phyloP scores from a whole-genome alignment of 2,888 invertebrate species.

The Pediacus dermestoides region DNA sequence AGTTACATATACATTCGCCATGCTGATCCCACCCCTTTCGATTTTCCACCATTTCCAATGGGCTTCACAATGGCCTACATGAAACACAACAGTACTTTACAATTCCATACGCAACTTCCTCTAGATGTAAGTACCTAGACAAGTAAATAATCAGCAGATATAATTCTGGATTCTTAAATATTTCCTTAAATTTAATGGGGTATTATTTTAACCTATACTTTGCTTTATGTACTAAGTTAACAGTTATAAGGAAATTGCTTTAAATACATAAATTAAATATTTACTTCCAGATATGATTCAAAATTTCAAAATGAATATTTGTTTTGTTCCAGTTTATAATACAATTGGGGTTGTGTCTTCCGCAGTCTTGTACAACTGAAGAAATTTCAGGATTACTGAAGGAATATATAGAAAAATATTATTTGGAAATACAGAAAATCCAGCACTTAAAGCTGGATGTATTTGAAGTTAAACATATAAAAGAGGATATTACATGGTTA shows the following conservation, averaged over 20 bases:
- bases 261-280: no score
- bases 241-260: no score
- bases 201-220: no score
- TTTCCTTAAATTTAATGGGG: no score
- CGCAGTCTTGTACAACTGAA: conserved; percentile 43
- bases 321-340: conserved; percentile 44
- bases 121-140: conserved; percentile 44
- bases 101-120: conserved; percentile 45
- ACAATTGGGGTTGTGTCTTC: conserved; percentile 50
- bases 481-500: conserved; percentile 38
- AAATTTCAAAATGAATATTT: neutral
- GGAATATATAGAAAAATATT: conserved; percentile 38
- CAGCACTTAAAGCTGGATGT: conserved; percentile 44
- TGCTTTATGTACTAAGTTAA: no score
- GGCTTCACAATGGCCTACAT: conserved; percentile 47
- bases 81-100: conserved; percentile 48
- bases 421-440: conserved; percentile 42
- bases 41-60: conserved; percentile 47
- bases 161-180: no score
- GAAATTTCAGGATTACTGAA: conserved; percentile 41
- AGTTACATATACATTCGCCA: conserved; percentile 27
- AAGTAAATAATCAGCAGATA: no score
- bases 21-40: conserved; percentile 39
- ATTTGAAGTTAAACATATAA: conserved; percentile 40
- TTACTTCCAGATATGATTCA: no score